Evolutionary conservation across 2,888 invertebrate species (phyloP).

Genomic region (Stenotaenia linearis): DNA sequence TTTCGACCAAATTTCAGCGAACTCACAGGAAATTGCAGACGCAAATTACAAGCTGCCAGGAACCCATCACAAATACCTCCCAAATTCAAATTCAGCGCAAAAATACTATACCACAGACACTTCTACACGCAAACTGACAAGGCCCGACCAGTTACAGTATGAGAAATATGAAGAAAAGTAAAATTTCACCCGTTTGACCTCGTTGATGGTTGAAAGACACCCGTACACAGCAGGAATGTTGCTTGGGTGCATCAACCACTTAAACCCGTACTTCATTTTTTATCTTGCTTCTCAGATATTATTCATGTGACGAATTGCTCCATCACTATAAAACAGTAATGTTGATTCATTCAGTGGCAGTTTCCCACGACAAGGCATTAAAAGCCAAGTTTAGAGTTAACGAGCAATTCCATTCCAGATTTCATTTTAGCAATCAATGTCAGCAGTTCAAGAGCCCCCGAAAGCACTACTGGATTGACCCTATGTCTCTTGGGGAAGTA

Average conservation of each 20-base stretch:
- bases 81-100: background rate
- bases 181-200: background rate
- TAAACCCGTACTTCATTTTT: background rate
- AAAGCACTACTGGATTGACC: background rate
- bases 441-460: background rate
- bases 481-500: background rate
- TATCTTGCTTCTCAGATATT: background rate
- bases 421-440: background rate
- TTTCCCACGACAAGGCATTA: background rate
- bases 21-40: background rate
- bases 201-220: background rate
- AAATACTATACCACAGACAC: background rate
- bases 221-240: background rate
- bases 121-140: background rate
- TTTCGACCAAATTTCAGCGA: background rate
- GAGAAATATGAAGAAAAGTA: background rate
- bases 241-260: background rate
- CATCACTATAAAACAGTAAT: background rate
- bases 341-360: background rate
- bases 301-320: background rate
- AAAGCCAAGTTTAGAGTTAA: background rate
- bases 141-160: background rate
- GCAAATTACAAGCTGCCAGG: background rate
- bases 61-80: background rate
- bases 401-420: background rate